A percentile compares a stretch with the other conserved stretches of the same genome.
Conservation (phyloP, 2,888 invertebrate genomes). For the Pseudanteris insignis region DNA sequence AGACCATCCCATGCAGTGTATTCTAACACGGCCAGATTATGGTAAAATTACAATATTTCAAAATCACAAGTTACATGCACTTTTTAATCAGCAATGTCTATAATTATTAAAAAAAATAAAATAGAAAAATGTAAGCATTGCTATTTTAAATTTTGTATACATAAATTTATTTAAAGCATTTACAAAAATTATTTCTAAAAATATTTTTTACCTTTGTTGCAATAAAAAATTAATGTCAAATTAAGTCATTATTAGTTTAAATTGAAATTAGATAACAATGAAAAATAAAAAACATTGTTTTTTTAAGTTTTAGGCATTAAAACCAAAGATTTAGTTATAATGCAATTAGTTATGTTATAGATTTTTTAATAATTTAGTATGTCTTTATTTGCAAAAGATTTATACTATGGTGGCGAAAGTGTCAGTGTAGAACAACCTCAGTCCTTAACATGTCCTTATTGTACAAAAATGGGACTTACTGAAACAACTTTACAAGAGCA, state of each 20-base stretch:
- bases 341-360: no score
- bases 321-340: no score
- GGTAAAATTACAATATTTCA: conserved; percentile 69
- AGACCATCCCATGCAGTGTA: conserved; percentile 99
- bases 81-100: background rate
- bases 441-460: conserved; percentile 97
- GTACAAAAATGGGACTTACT: conserved; percentile 95
- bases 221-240: no score
- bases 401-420: conserved; percentile 96
- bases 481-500: conserved; percentile 91
- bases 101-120: conserved; percentile 1
- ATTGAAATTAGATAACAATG: no score
- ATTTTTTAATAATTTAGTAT: no score
- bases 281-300: no score
- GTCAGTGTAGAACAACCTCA: conserved; percentile 91
- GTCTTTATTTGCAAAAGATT: conserved; percentile 72
- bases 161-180: no score
- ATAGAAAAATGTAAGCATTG: background rate
- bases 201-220: no score
- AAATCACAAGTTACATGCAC: background rate
- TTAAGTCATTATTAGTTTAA: no score
- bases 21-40: conserved; percentile 95
- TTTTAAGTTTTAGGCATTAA: no score
- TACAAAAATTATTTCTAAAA: no score
- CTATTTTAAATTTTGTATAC: no score